Percentiles rank a stretch among this genome's conserved stretches.
Conservation (phyloP, 2,113 vertebrate genomes). For the Phaetusa simplex region DNA sequence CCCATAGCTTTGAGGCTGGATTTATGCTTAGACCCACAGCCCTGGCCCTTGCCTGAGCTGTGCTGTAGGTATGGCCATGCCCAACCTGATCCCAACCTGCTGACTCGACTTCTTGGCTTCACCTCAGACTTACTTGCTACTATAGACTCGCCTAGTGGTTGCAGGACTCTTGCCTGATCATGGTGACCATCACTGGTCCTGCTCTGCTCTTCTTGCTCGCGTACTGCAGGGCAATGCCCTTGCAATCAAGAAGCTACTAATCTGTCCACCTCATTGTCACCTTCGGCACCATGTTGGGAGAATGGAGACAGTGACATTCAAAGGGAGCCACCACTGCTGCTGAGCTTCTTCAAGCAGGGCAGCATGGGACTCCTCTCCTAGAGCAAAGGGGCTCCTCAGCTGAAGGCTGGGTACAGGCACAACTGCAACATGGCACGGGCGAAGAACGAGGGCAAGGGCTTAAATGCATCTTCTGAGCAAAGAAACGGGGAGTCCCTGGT, state of each 20-base stretch:
- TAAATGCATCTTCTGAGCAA: neutral
- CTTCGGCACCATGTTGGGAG: rapidly evolving
- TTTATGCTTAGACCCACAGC: neutral
- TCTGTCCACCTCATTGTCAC: neutral
- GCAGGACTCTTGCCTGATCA: neutral
- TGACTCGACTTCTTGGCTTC: rapidly evolving
- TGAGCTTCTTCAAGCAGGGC: neutral
- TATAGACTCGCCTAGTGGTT: neutral
- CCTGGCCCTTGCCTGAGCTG: neutral
- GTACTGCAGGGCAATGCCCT: rapidly evolving
- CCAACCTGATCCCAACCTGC: neutral
- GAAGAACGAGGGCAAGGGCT: neutral
- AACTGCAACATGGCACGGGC: neutral
- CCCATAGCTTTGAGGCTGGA: rapidly evolving
- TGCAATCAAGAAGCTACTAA: too few species aligned
- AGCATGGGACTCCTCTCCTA: neutral
- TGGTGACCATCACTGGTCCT: neutral
- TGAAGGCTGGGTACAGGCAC: neutral
- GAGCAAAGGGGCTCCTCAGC: neutral
- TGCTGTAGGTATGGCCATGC: neutral
- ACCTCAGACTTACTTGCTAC: neutral
- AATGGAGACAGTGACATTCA: neutral
- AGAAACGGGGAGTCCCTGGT: neutral
- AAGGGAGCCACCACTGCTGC: neutral
- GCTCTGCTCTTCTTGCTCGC: neutral